These are phyloP conservation scores for Prunella fulvescens DNA, from an alignment of 2,113 vertebrate species.

Conservation along the genomic window DNA sequence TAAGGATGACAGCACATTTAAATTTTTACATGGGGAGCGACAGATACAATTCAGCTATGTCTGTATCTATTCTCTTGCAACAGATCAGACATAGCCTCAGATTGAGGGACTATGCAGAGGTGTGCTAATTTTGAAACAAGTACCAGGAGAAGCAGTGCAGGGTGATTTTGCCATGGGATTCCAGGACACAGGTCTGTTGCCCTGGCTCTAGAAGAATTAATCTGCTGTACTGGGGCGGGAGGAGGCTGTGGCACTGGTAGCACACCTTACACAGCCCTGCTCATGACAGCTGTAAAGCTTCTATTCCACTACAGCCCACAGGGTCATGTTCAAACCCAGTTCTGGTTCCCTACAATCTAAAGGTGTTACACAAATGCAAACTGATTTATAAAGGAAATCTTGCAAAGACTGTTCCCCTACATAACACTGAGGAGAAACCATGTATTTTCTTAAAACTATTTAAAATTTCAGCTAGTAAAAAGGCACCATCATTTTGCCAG, in stretches of 20 bases:
- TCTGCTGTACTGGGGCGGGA: no score
- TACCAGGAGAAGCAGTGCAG: not conserved
- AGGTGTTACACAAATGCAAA: not conserved
- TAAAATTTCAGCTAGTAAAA: not conserved
- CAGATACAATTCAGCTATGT: not conserved
- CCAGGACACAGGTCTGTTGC: no score
- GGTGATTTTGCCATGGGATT: not conserved
- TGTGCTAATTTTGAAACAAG: not conserved
- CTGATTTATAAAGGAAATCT: not conserved
- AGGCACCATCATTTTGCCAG: not conserved
- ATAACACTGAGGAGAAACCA: not conserved
- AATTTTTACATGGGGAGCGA: not conserved
- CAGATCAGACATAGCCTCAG: not conserved
- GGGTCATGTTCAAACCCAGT: not conserved
- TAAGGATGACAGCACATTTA: not conserved
- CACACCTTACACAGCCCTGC: not conserved
- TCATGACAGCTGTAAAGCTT: not conserved
- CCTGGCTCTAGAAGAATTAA: not conserved
- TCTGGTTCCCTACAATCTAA: not conserved
- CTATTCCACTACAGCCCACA: not conserved
- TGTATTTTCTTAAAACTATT: not conserved
- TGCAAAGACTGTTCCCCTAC: not conserved
- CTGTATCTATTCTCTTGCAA: not conserved
- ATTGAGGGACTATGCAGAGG: not conserved
- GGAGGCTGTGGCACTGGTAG: not conserved